These are phyloP conservation scores for Scomber scombrus DNA, from an alignment of 2,113 vertebrate species.

Conservation along the genomic window DNA sequence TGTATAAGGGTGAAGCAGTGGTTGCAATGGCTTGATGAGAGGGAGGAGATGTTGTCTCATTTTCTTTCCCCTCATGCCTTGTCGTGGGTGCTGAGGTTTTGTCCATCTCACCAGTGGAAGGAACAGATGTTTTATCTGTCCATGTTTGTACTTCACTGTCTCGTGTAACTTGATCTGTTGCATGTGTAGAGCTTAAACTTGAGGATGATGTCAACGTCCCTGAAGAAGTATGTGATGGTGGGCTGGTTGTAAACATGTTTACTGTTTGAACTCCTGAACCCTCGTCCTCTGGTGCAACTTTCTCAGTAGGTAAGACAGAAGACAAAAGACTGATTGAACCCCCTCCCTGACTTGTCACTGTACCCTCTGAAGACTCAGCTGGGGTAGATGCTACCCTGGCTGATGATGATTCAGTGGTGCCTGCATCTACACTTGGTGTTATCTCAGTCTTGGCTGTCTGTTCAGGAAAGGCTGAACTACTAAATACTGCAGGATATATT, in stretches of 20 bases:
- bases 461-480: constrained; percentile 14
- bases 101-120: background rate
- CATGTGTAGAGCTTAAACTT: background rate
- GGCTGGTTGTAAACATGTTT: constrained; percentile 44
- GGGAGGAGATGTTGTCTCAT: constrained; percentile 13
- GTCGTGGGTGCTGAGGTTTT: background rate
- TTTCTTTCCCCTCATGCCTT: background rate
- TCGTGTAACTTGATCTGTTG: constrained; percentile 3
- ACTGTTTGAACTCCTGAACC: constrained; percentile 41
- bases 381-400: background rate
- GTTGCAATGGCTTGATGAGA: constrained; percentile 27
- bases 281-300: constrained; percentile 27
- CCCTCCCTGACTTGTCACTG: constrained; percentile 15
- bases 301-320: constrained; percentile 30
- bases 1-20: constrained; percentile 55
- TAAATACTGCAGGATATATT: constrained; percentile 31
- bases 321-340: constrained; percentile 13
- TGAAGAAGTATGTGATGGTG: constrained; percentile 1
- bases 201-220: background rate
- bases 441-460: constrained; percentile 35
- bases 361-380: constrained; percentile 23
- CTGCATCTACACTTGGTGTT: constrained; percentile 33
- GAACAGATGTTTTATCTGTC: constrained; percentile 22
- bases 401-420: constrained; percentile 33
- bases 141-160: constrained; percentile 23